Percentiles rank a stretch among this genome's conserved stretches.
These are phyloP conservation scores for Drosophila lacertosa DNA, from an alignment of 1,140 invertebrate species.

Conservation along the genomic window DNA sequence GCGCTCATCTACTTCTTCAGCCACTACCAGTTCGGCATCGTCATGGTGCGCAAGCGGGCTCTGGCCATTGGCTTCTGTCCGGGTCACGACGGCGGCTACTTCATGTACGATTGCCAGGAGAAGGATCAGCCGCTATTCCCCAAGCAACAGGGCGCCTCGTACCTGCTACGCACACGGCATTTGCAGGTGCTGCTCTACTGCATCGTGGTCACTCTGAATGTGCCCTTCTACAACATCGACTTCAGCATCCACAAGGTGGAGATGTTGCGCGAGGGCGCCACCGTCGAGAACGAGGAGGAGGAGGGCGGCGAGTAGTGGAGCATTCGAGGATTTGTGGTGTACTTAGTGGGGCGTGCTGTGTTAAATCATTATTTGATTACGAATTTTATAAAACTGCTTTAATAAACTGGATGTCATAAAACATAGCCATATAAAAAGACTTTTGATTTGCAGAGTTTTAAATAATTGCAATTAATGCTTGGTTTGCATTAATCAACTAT, in stretches of 20 bases:
- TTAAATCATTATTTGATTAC: conserved; percentile 5
- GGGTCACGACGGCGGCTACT: conserved; percentile 85
- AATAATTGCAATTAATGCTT: too few relatives aligned
- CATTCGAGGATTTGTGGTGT: background rate
- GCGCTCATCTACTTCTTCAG: conserved; percentile 87
- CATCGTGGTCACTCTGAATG: conserved; percentile 85
- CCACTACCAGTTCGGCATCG: conserved; percentile 85
- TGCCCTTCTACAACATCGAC: conserved; percentile 81
- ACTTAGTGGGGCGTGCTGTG: conserved; percentile 5
- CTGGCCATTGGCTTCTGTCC: conserved; percentile 86
- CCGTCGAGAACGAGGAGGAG: conserved; percentile 65
- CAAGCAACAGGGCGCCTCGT: conserved; percentile 85
- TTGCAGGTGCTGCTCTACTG: conserved; percentile 87
- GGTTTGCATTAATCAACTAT: too few relatives aligned
- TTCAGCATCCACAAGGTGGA: conserved; percentile 79
- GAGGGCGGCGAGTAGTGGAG: conserved; percentile 30
- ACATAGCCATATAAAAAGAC: too few relatives aligned
- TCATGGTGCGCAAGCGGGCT: conserved; percentile 85
- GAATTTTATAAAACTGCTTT: conserved; percentile 18
- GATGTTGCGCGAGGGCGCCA: conserved; percentile 67
- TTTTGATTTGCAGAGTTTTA: too few relatives aligned
- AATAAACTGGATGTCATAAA: conserved; percentile 30
- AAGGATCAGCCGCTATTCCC: conserved; percentile 86
- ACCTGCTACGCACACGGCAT: conserved; percentile 86
- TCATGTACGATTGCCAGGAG: conserved; percentile 87